Conservation (phyloP, 2,113 vertebrate genomes). For the Cricetomys ansorgei region DNA sequence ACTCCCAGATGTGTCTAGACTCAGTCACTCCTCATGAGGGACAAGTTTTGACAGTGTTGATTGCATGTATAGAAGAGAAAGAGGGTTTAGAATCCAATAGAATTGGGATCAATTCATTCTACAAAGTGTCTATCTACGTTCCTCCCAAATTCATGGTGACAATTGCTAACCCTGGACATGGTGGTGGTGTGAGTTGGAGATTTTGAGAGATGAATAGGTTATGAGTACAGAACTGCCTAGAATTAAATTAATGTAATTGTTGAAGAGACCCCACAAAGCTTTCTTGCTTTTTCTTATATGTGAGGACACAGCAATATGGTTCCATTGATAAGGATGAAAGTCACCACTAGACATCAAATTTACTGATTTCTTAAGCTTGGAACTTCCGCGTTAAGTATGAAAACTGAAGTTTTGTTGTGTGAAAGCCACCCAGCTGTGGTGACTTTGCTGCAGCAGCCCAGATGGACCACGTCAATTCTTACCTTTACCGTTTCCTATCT, state of each 20-base stretch:
- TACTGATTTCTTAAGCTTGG: background rate
- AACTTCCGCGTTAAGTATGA: background rate
- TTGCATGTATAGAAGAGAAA: background rate
- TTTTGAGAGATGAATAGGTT: background rate
- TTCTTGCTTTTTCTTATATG: background rate
- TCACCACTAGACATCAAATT: background rate
- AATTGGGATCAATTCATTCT: background rate
- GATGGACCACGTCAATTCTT: background rate
- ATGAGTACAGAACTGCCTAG: background rate
- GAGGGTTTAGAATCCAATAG: background rate
- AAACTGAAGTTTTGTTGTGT: background rate
- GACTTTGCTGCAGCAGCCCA: background rate
- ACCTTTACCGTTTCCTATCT: background rate
- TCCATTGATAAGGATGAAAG: background rate
- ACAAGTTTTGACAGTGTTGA: background rate
- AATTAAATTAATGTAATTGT: background rate
- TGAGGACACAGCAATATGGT: background rate
- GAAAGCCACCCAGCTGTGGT: background rate
- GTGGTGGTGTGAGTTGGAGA: background rate
- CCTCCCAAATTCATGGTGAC: background rate
- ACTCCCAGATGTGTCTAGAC: background rate
- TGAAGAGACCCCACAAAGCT: background rate
- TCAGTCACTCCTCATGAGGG: background rate
- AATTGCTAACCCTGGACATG: background rate
- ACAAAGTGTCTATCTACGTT: background rate